These are phyloP conservation scores for Parauchenoglanis ngamensis DNA, from an alignment of 2,797 vertebrate species.

Conservation along the genomic window DNA sequence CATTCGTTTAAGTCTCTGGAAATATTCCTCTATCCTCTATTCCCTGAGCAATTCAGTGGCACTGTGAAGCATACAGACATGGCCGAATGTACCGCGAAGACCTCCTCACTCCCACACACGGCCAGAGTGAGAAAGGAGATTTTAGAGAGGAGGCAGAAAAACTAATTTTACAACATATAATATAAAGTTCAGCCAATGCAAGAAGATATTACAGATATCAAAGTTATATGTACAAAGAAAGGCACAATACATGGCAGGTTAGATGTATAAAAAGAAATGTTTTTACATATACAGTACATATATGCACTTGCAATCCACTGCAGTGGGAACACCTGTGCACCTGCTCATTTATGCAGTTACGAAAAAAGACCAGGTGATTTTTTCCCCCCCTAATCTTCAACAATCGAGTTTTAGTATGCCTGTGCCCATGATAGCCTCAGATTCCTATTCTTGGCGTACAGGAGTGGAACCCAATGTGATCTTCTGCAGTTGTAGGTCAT, in stretches of 20 bases:
- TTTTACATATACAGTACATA: background rate
- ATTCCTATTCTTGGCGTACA: too few relatives aligned
- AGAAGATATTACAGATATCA: background rate
- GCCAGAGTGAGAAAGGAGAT: background rate
- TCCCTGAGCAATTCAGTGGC: background rate
- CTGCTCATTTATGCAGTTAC: too few relatives aligned
- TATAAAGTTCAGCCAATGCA: background rate
- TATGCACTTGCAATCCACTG: too few relatives aligned
- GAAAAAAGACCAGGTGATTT: too few relatives aligned
- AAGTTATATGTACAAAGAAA: background rate
- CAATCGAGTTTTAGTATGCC: too few relatives aligned
- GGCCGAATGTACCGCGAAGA: background rate
- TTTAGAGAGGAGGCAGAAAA: background rate
- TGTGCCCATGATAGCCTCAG: too few relatives aligned
- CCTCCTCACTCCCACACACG: background rate
- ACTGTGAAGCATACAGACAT: background rate
- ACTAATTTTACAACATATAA: background rate
- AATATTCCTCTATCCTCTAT: constrained; percentile 3
- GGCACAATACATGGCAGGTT: background rate
- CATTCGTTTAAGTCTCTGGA: background rate
- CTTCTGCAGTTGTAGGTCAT: too few relatives aligned
- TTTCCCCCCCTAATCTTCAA: too few relatives aligned
- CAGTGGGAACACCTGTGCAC: too few relatives aligned
- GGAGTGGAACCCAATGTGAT: too few relatives aligned
- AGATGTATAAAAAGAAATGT: background rate